Percentiles rank a stretch among this genome's conserved stretches.
Conservation (phyloP, 2,888 invertebrate genomes). For the Erebia ligea region DNA sequence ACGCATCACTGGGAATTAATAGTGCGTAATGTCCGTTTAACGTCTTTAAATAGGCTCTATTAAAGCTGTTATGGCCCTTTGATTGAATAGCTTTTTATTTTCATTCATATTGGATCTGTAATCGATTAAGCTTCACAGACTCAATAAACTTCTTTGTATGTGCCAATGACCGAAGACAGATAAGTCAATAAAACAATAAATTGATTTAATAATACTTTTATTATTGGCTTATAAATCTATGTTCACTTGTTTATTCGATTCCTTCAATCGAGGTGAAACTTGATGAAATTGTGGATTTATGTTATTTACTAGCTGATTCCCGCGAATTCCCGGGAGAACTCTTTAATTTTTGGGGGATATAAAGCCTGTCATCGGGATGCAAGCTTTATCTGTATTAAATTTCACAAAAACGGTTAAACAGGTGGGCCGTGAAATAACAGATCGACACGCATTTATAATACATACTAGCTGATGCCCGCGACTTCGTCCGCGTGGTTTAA, state of each 20-base stretch:
- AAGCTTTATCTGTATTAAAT: too few species aligned
- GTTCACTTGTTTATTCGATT: neutral
- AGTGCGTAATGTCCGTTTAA: neutral
- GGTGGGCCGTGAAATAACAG: too few species aligned
- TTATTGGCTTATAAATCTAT: neutral
- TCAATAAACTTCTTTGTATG: neutral
- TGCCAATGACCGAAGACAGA: neutral
- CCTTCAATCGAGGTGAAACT: too few species aligned
- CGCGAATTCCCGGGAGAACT: too few species aligned
- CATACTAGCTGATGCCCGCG: too few species aligned
- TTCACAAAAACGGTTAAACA: too few species aligned
- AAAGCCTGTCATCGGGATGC: too few species aligned
- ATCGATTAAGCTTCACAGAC: neutral
- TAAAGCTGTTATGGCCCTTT: slow-evolving; percentile 12
- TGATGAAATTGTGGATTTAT: too few species aligned
- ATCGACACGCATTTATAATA: too few species aligned
- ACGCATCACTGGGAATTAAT: slow-evolving; percentile 13
- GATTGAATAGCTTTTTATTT: slow-evolving; percentile 7
- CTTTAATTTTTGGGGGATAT: too few species aligned
- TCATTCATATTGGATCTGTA: neutral
- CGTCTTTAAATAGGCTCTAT: slow-evolving; percentile 3
- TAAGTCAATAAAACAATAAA: slow-evolving; percentile 1
- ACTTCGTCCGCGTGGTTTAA: too few species aligned
- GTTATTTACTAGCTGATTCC: too few species aligned
- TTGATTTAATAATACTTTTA: neutral